Evolutionary conservation across 2,113 vertebrate species (phyloP).

Genomic region (Sapajus apella): DNA sequence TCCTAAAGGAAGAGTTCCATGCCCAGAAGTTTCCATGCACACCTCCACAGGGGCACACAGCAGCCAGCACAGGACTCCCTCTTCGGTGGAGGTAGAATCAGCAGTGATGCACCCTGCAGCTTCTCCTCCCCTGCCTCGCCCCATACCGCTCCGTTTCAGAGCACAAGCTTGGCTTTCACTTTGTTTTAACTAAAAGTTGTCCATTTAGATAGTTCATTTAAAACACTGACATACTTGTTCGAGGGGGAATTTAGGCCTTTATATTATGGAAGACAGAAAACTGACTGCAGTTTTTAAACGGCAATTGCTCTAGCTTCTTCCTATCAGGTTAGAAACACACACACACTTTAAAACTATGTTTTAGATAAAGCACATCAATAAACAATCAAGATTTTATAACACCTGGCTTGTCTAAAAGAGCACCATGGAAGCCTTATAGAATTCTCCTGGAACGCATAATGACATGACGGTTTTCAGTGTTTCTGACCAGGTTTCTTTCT

Average conservation of each 20-base stretch:
- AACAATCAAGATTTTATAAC: background rate
- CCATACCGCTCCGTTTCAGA: background rate
- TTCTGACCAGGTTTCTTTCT: background rate
- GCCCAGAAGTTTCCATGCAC: rapidly evolving
- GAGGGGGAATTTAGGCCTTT: background rate
- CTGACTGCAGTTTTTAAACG: background rate
- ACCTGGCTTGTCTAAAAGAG: background rate
- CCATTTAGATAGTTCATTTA: background rate
- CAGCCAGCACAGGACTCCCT: background rate
- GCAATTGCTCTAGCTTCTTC: background rate
- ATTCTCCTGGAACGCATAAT: background rate
- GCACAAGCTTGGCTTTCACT: background rate
- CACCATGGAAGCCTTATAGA: background rate
- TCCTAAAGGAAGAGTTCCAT: background rate
- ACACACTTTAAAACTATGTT: background rate
- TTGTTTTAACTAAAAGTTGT: background rate
- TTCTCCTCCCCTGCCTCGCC: rapidly evolving
- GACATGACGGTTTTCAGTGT: background rate
- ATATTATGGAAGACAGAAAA: background rate
- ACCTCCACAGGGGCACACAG: background rate
- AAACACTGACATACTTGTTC: background rate
- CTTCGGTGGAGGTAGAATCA: background rate
- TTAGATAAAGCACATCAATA: background rate
- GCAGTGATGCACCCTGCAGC: background rate
- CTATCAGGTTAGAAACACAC: background rate